Conservation (phyloP, 2,113 vertebrate genomes). For the Ctenomys sociabilis region DNA sequence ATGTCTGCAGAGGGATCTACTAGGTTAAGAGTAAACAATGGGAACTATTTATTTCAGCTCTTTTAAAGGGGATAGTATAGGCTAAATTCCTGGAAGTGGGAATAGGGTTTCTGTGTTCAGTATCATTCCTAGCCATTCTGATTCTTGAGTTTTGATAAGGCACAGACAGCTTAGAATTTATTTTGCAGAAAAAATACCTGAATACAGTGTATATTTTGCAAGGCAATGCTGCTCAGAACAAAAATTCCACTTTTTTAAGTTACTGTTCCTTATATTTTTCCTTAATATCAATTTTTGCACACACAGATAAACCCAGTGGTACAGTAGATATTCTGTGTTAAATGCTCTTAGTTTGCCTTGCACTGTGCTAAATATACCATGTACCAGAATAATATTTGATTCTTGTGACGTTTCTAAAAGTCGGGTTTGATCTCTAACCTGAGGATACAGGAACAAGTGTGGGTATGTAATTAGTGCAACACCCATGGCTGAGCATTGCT, state of each 20-base stretch:
- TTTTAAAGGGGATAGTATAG: background rate
- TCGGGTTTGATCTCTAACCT: background rate
- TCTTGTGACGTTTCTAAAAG: conserved; percentile 12
- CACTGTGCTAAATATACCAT: background rate
- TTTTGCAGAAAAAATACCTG: background rate
- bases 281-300: background rate
- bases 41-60: background rate
- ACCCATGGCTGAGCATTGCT: background rate
- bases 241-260: background rate
- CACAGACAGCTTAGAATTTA: background rate
- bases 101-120: background rate
- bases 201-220: background rate
- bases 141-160: conserved; percentile 58
- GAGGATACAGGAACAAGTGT: background rate
- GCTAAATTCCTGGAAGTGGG: background rate
- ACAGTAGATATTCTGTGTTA: background rate
- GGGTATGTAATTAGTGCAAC: background rate
- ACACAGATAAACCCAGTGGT: background rate
- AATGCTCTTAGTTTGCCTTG: background rate
- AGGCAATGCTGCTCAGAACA: conserved; percentile 5
- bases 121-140: background rate
- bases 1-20: background rate
- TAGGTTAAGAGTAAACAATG: background rate
- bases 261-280: conserved; percentile 22
- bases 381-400: background rate